Base-by-base conservation (phyloP, 2,888 invertebrate genomes). In the Plemyria rubiginata region DNA sequence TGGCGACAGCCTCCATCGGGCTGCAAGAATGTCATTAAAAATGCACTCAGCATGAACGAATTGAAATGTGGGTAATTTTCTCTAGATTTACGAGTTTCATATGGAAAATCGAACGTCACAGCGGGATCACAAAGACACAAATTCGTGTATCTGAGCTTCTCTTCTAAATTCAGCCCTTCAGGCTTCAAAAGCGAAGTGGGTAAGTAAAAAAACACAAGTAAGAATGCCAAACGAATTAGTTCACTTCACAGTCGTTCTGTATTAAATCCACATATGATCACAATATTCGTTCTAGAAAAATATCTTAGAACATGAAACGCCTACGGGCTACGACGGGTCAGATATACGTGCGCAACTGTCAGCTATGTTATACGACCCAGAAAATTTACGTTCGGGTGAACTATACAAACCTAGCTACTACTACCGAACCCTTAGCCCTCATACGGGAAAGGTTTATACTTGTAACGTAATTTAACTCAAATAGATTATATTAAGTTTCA, bases 351-450 rank as follows among this genome's bases (percentile, higher is more conserved):
- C 36, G 11, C 3, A 38, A 58, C 54, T 51, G 43, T 51, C 16
- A 49, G 51, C 63, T 60, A 61, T 70, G 66, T 70, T 74, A 74
- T 71, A 75, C 67, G 70, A 74, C 59, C 52, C 66, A 68, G 65
- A 68, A 79, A 48, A 48, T 55, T 38, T 38, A 38, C 36, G 32
- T 78, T 77, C 76, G 73, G 12, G 8, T 13, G 41, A 53, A 53
- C 43, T 53, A 43, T 41, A 43, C 22, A 13, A 28, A 52, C 11
- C 4, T 53, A 28, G 9, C 32, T 40, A 13, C n/a, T 40, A n/a
- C 15, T 13, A 43, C 43, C 45, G 11, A 45, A 16, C 45, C n/a
- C 45, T 16, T 45, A 11, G 11, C 45, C 45, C 45, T 45, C 11
- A 45, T 45, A 45, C 45, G 45, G 16, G 45, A 16, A 36, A 36